Evolutionary conservation across 2,888 invertebrate species (phyloP), one percentile per base, ranked within the genome.

Genomic region (Bombylius discolor): DNA sequence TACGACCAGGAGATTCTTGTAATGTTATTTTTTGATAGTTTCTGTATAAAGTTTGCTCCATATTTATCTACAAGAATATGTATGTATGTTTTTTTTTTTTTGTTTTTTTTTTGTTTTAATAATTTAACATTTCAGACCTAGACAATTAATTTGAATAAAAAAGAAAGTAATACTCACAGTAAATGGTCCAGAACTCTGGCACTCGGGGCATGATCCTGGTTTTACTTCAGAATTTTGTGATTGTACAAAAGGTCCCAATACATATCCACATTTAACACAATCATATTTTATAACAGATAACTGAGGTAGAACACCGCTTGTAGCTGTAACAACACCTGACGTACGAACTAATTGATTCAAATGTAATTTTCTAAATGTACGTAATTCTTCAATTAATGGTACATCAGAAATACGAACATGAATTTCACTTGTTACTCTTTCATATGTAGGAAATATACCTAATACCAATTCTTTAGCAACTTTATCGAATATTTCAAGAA

Each of bases 1-100:
- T 94, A 63, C 94, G 87, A 0, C 98, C 96, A 0, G 99, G 99
- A 5, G 95, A 94, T 76, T 99, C 99, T 77, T 99, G 99, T 61
- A 99, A 80, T 0, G 96, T 97, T 46, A 99, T 84, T 68, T 96
- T 90, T 75, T 99, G 99, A 70, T 98, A 99, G 76, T 99, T 99
- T 53, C 97, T 85, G 73, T 98, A 99, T 7, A 99, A 75, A 0
- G 99, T 99, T 85, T 97, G 87, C 70, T 98, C 98, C 93, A 98
- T 97, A 71, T 99, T 99, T 34, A 99, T 87, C 85, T 94, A 75
- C 4, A 71, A 23, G 23, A 23, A 23, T 23, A 23, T 23, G 23
- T 23, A 23, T 23, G 23, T 2, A n/a, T n/a, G n/a, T n/a, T n/a
- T n/a, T n/a, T n/a, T n/a, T n/a, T n/a, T 45, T 14, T 52, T 36